These are phyloP conservation scores for Amazonetta brasiliensis DNA, from an alignment of 2,797 vertebrate genomes.

Conservation along the genomic window DNA sequence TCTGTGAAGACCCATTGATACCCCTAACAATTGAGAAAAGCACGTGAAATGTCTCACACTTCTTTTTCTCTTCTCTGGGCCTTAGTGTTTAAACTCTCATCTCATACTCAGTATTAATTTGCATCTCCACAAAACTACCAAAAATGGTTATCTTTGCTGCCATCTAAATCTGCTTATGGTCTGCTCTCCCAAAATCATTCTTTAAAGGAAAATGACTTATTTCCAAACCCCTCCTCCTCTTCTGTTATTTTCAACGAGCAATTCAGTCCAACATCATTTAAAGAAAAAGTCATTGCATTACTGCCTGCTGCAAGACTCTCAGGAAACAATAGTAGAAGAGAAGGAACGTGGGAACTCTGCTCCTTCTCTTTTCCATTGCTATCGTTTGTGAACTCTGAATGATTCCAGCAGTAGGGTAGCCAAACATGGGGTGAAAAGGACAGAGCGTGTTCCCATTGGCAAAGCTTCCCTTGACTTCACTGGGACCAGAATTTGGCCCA, in stretches of 20 bases:
- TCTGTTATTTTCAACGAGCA: constrained; percentile 63
- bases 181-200: constrained; percentile 25
- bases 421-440: constrained; percentile 43
- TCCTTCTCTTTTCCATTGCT: constrained; percentile 32
- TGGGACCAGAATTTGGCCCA: constrained; percentile 9
- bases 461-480: background rate
- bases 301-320: background rate
- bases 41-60: background rate
- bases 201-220: constrained; percentile 48
- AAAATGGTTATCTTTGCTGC: constrained; percentile 62
- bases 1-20: background rate
- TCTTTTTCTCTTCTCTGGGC: constrained; percentile 37
- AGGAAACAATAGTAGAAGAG: constrained; percentile 54
- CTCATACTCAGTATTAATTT: constrained; percentile 9
- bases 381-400: background rate
- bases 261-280: background rate
- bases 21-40: background rate
- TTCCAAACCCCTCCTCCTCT: constrained; percentile 35
- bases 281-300: constrained; percentile 31
- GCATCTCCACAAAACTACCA: constrained; percentile 51
- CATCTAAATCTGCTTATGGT: constrained; percentile 56
- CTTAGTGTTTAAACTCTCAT: constrained; percentile 25
- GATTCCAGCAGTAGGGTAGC: background rate
- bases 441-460: constrained; percentile 26
- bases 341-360: constrained; percentile 48